Percentiles rank a stretch among this genome's conserved stretches.
Conservation (phyloP, 2,888 invertebrate species). For the Hirtodrosophila cameraria region DNA sequence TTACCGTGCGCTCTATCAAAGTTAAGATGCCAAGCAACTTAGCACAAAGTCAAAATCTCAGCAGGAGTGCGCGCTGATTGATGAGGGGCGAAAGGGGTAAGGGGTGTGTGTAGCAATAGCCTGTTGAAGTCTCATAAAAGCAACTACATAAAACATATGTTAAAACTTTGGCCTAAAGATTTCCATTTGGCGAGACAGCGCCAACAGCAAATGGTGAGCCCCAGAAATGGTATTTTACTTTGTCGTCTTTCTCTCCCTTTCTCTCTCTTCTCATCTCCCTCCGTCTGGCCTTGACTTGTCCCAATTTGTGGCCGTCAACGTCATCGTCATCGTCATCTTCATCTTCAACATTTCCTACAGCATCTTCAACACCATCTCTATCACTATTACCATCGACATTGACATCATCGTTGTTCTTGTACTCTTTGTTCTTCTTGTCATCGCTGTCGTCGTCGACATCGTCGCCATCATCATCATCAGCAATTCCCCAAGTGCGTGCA, state of each 20-base stretch:
- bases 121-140: constrained; percentile 52
- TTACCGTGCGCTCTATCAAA: constrained; percentile 16
- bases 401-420: constrained; percentile 46
- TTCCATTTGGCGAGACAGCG: constrained; percentile 52
- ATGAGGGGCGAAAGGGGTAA: neutral
- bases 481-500: constrained; percentile 61
- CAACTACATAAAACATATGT: constrained; percentile 61
- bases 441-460: neutral
- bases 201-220: too few species aligned
- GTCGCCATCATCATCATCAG: constrained; percentile 45
- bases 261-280: neutral
- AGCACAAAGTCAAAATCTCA: constrained; percentile 29
- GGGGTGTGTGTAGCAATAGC: constrained; percentile 13
- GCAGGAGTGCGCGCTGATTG: constrained; percentile 5
- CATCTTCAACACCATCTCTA: constrained; percentile 21
- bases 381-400: constrained; percentile 14
- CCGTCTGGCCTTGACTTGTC: constrained; percentile 50
- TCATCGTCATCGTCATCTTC: constrained; percentile 31
- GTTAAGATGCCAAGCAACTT: constrained; percentile 30
- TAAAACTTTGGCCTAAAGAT: constrained; percentile 47
- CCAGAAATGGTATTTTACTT: too few species aligned
- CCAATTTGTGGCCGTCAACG: constrained; percentile 72
- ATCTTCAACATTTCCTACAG: constrained; percentile 1
- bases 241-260: neutral
- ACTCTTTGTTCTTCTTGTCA: constrained; percentile 14